Percentiles rank a stretch among this genome's conserved stretches.
Evolutionary conservation across 2,113 vertebrate genomes (phyloP).

Genomic region (Vulpes vulpes): DNA sequence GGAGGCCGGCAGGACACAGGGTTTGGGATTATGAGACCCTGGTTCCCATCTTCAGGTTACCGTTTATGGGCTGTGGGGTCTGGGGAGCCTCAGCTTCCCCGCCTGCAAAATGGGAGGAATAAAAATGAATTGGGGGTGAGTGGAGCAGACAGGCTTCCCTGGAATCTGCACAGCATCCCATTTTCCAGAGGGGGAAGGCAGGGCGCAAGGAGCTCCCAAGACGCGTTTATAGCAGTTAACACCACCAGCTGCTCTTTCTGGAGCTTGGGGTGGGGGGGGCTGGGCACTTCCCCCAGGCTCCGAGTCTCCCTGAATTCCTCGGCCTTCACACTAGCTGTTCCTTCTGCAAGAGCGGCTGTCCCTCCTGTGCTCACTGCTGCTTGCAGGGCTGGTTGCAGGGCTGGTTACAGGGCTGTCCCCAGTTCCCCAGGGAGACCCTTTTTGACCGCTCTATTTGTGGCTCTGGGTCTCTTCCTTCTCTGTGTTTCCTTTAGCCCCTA

Average conservation of each 20-base stretch:
- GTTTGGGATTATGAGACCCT: neutral
- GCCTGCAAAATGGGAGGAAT: neutral
- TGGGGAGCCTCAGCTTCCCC: neutral
- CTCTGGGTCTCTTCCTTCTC: neutral
- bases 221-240: fast-evolving
- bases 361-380: neutral
- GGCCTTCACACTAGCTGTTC: neutral
- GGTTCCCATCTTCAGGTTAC: neutral
- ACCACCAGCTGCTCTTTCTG: neutral
- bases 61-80: neutral
- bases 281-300: neutral
- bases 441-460: neutral
- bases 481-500: neutral
- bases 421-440: neutral
- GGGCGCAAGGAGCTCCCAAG: neutral
- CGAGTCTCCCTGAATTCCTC: fast-evolving
- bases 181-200: neutral
- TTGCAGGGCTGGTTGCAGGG: neutral
- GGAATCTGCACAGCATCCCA: fast-evolving
- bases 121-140: neutral
- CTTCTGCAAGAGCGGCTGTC: neutral
- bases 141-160: neutral
- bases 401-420: neutral
- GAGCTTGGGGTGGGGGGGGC: fast-evolving
- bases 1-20: neutral